phyloP scores from a whole-genome alignment of 2,888 invertebrate genomes.

The Archips xylosteana region DNA sequence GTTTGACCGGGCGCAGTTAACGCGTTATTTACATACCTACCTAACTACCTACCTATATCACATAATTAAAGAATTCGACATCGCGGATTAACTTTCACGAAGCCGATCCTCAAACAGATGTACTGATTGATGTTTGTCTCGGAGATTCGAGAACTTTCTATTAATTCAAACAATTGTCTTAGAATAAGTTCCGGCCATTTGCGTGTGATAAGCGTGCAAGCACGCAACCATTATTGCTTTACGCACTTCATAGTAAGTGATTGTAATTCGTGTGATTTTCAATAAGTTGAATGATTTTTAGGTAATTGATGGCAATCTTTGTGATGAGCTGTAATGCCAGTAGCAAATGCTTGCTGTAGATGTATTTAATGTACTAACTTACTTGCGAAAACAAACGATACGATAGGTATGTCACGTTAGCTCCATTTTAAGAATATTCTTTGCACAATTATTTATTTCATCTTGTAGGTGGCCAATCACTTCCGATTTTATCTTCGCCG shows the following conservation, averaged over 20 bases:
- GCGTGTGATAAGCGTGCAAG: conserved; percentile 31
- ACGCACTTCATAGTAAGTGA: conserved; percentile 18
- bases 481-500: no score
- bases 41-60: conserved; percentile 10
- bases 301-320: conserved; percentile 14
- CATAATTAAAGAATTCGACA: conserved; percentile 38
- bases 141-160: conserved; percentile 57
- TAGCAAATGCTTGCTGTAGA: conserved; percentile 12
- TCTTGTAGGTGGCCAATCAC: no score
- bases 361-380: no score
- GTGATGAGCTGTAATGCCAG: conserved; percentile 26
- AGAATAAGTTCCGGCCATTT: conserved; percentile 44
- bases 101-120: conserved; percentile 44
- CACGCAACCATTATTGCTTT: conserved; percentile 35
- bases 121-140: conserved; percentile 42
- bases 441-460: not conserved
- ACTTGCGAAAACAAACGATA: not conserved
- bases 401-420: not conserved
- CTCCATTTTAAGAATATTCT: not conserved
- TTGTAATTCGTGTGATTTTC: conserved; percentile 29
- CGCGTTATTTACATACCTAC: conserved; percentile 32
- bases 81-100: conserved; percentile 50
- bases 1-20: conserved; percentile 6
- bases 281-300: conserved; percentile 27
- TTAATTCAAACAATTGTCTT: conserved; percentile 47